Percentiles rank a stretch among this genome's conserved stretches.
phyloP scores from a whole-genome alignment of 2,113 vertebrate species.

The Sylvilagus bachmani region DNA sequence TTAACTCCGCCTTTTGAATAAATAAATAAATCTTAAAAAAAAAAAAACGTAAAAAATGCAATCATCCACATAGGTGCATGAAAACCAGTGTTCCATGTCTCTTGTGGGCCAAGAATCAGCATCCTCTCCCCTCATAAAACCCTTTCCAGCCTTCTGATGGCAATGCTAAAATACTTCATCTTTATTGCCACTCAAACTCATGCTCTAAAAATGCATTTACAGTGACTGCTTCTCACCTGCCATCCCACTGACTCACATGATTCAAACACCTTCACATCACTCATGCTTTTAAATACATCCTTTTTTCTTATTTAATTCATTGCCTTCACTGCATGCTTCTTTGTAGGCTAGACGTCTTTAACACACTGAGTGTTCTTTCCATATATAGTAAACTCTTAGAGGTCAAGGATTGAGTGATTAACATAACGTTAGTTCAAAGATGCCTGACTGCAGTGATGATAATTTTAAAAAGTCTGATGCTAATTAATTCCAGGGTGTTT shows the following conservation, averaged over 20 bases:
- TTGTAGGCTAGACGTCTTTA: slow-evolving; percentile 20
- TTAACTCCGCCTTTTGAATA: too few species aligned
- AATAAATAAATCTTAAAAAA: too few species aligned
- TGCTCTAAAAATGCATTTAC: background rate
- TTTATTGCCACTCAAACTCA: slow-evolving; percentile 22
- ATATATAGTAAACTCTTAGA: slow-evolving; percentile 48
- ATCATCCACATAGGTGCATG: background rate
- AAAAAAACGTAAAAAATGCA: background rate
- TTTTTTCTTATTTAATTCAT: slow-evolving; percentile 2
- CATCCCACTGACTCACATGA: slow-evolving; percentile 6
- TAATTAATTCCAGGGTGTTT: slow-evolving; percentile 11
- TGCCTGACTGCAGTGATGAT: background rate
- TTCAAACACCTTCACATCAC: slow-evolving; percentile 23
- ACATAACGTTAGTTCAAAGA: slow-evolving; percentile 42
- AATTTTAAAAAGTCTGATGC: slow-evolving; percentile 38
- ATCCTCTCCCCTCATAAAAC: slow-evolving; percentile 4
- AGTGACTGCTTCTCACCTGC: background rate
- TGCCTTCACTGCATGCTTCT: slow-evolving; percentile 33
- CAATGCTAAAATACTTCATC: background rate
- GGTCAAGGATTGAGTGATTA: background rate
- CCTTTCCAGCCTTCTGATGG: background rate
- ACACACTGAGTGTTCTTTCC: slow-evolving; percentile 12
- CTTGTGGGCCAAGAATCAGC: slow-evolving; percentile 29
- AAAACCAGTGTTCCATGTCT: background rate
- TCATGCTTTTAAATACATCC: slow-evolving; percentile 4